Evolutionary conservation across 2,797 vertebrate species (phyloP).

Genomic region (Rallus crepitans): DNA sequence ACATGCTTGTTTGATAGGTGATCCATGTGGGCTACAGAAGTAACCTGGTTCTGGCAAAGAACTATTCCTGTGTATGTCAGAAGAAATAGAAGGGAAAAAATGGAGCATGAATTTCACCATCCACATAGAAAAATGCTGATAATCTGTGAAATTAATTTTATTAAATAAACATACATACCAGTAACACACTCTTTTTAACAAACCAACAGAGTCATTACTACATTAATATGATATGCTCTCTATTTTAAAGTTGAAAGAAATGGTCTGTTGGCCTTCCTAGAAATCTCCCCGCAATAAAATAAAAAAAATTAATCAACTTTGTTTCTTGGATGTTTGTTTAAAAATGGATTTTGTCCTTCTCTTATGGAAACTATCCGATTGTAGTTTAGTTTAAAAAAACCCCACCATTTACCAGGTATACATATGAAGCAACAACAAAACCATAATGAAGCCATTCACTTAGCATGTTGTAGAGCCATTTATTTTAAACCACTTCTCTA

Average conservation of each 20-base stretch:
- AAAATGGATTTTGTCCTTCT: background rate
- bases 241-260: background rate
- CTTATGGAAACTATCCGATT: background rate
- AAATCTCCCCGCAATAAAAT: background rate
- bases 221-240: background rate
- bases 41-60: background rate
- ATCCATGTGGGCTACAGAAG: background rate
- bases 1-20: accelerated
- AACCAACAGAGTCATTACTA: background rate
- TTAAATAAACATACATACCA: background rate
- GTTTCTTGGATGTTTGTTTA: background rate
- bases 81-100: background rate
- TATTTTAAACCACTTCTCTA: background rate
- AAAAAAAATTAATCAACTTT: background rate
- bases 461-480: background rate
- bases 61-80: background rate
- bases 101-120: background rate
- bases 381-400: background rate
- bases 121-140: background rate
- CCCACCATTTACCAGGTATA: background rate
- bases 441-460: background rate
- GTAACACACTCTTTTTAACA: background rate
- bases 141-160: background rate
- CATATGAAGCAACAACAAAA: background rate
- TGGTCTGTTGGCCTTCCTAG: background rate